These are phyloP conservation scores for Paramormyrops kingsleyae DNA, from an alignment of 2,113 vertebrate genomes.

Conservation along the genomic window DNA sequence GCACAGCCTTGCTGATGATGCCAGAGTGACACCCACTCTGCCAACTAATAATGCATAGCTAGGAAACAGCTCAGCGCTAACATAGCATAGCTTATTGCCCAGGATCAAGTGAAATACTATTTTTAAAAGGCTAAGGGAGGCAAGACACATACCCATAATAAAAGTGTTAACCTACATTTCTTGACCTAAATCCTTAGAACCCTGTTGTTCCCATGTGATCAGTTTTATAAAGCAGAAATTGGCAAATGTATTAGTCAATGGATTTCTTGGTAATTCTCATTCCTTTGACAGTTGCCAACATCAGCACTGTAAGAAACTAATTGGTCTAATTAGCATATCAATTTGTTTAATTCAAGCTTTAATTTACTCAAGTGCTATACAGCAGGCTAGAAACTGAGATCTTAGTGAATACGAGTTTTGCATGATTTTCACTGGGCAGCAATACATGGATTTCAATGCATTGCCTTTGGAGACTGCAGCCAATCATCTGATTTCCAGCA, in stretches of 20 bases:
- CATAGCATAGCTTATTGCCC: neutral
- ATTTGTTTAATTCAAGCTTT: neutral
- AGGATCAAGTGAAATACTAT: neutral
- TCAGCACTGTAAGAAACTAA: neutral
- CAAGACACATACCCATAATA: neutral
- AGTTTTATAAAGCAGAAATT: neutral
- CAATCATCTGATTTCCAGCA: neutral
- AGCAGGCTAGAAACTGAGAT: neutral
- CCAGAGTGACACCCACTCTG: neutral
- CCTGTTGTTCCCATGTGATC: neutral
- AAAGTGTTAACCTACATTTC: neutral
- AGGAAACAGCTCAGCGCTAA: neutral
- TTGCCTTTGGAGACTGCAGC: neutral
- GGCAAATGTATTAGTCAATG: neutral
- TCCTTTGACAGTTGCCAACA: neutral
- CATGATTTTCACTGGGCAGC: neutral
- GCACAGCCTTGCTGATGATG: neutral
- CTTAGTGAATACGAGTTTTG: neutral
- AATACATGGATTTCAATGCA: neutral
- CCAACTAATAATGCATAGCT: neutral
- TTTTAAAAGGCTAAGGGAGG: neutral
- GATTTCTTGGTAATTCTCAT: neutral
- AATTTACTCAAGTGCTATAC: neutral
- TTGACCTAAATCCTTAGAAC: neutral
- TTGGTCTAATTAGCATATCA: neutral